Conservation (phyloP, 23 tunicate species). For the Ascidia mentula region DNA sequence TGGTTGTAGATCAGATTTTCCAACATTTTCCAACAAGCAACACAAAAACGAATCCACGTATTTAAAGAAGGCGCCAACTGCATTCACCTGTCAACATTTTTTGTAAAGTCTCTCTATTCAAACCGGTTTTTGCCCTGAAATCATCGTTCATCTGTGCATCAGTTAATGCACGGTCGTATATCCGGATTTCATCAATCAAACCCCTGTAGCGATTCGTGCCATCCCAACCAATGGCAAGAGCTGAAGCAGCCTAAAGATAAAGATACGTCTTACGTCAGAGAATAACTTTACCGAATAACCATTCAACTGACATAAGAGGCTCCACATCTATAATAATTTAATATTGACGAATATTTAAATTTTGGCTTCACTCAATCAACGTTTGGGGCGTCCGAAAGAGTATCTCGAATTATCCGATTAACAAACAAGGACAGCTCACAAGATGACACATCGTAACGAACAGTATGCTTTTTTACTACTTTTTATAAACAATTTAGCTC, state of each 20-base stretch:
- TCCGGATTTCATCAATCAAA: constrained; percentile 19
- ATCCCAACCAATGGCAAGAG: constrained; percentile 3
- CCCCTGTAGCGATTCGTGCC: neutral
- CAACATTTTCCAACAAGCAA: neutral
- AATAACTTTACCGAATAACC: too few relatives aligned
- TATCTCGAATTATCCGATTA: neutral
- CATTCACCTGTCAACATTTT: constrained; percentile 22
- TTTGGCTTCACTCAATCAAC: constrained; percentile 4
- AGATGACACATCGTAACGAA: too few relatives aligned
- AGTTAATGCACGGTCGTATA: constrained; percentile 22
- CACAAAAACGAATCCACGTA: neutral
- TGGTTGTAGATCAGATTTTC: neutral
- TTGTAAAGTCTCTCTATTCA: constrained; percentile 5
- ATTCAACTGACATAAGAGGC: too few relatives aligned
- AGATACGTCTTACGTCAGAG: too few relatives aligned
- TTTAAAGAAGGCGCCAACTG: too few relatives aligned
- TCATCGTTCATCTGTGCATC: constrained; percentile 2
- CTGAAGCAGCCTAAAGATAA: neutral
- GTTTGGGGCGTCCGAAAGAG: neutral
- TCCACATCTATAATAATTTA: too few relatives aligned
- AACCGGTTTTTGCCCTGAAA: constrained; percentile 11
- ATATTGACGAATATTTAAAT: neutral
- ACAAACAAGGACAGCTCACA: neutral
- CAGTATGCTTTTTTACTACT: neutral
- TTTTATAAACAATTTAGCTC: too few relatives aligned